Evolutionary conservation across 35 echinoderm and acorn worm species (phyloP).

Genomic region (Hemicentrotus pulcherrimus): DNA sequence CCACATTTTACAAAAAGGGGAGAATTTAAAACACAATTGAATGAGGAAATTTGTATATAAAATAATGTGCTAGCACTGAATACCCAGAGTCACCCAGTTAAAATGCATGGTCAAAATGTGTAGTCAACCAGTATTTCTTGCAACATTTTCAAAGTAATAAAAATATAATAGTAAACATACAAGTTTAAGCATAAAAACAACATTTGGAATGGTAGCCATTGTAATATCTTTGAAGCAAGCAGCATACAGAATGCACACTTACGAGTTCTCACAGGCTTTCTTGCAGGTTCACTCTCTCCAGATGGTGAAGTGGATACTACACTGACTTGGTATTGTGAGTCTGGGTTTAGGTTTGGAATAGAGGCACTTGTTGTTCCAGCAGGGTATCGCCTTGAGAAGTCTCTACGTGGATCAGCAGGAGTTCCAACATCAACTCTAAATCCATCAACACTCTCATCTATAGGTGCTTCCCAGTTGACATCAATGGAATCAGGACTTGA

Average conservation of each 20-base stretch:
- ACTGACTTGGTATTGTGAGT: background rate
- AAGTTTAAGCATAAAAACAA: no score
- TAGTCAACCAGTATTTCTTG: background rate
- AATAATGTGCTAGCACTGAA: no score
- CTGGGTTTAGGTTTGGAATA: background rate
- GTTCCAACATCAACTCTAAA: background rate
- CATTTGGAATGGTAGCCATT: no score
- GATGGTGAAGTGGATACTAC: background rate
- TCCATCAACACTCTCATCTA: background rate
- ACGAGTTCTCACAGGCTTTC: background rate
- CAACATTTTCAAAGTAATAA: background rate
- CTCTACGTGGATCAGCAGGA: background rate
- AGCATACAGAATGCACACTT: no score
- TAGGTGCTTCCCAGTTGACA: conserved; percentile 7
- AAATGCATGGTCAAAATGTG: no score
- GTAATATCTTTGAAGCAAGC: no score
- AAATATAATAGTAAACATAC: background rate
- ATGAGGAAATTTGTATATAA: no score
- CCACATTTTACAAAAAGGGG: no score
- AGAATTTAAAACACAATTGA: no score
- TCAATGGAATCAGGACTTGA: background rate
- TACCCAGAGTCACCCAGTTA: no score
- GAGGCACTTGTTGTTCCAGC: background rate
- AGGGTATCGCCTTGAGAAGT: background rate
- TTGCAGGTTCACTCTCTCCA: background rate